phyloP scores from a whole-genome alignment of 2,113 vertebrate genomes.

The Myotis davidii region DNA sequence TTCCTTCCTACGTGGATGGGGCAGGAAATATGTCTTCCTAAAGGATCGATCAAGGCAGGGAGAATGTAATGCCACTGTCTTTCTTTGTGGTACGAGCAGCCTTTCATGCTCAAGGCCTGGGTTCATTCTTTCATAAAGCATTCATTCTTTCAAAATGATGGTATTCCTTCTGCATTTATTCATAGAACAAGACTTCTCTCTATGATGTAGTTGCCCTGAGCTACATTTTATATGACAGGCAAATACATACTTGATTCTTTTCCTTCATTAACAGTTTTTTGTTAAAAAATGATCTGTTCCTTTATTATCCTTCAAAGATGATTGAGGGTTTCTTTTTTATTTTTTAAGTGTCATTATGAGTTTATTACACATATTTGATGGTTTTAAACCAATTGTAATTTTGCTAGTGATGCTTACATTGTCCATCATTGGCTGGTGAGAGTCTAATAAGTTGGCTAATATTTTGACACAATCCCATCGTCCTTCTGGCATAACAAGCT shows the following conservation, averaged over 20 bases:
- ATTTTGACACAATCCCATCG: background rate
- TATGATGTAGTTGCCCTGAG: background rate
- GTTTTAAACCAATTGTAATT: background rate
- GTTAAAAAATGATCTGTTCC: background rate
- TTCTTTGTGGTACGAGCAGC: background rate
- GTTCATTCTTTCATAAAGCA: background rate
- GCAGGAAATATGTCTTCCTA: too few species aligned
- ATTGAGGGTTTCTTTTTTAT: background rate
- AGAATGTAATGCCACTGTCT: background rate
- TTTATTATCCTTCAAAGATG: background rate
- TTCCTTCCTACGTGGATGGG: background rate
- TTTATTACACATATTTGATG: background rate
- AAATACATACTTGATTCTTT: background rate
- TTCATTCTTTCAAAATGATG: background rate
- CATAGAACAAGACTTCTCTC: background rate
- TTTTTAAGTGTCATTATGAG: background rate
- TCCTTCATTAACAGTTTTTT: background rate
- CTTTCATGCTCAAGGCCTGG: background rate
- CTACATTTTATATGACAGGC: background rate
- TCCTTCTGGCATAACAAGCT: slow-evolving; percentile 51
- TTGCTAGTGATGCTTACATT: background rate
- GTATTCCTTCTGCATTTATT: background rate
- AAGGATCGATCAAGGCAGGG: too few species aligned
- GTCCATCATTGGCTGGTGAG: background rate
- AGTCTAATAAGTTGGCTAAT: background rate